Percentiles rank a stretch among this genome's conserved stretches.
These are phyloP conservation scores for Dinomys branickii DNA, from an alignment of 2,113 vertebrate species.

Conservation along the genomic window DNA sequence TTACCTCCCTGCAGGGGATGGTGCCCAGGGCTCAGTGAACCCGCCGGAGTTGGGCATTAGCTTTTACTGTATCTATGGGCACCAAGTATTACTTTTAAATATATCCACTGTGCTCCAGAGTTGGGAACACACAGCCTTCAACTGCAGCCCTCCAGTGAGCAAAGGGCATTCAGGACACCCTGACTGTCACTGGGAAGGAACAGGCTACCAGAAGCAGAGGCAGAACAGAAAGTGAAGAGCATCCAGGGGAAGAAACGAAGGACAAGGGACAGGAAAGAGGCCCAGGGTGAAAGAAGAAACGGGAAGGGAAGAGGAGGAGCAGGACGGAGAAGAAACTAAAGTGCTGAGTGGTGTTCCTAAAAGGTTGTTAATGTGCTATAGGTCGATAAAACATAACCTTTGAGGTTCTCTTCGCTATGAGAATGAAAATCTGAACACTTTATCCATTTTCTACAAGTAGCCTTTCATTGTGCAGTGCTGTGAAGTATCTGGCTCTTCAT, in stretches of 20 bases:
- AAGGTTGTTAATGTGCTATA: not conserved
- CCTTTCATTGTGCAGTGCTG: not conserved
- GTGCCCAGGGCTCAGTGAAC: rapidly evolving
- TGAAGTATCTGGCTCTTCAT: not conserved
- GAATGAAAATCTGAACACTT: not conserved
- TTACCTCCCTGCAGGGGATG: not conserved
- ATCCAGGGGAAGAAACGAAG: rapidly evolving
- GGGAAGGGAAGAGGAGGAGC: rapidly evolving
- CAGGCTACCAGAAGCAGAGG: rapidly evolving
- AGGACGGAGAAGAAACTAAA: not conserved
- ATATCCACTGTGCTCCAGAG: not conserved
- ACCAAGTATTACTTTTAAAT: not conserved
- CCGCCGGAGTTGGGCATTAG: not conserved
- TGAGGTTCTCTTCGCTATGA: not conserved
- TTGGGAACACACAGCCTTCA: not conserved
- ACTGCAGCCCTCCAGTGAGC: rapidly evolving
- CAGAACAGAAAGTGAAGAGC: too few species aligned
- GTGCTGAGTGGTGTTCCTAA: not conserved
- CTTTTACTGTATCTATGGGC: not conserved
- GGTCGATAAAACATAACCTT: not conserved
- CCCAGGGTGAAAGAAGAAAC: not conserved
- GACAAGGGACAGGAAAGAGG: not conserved
- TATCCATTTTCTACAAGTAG: not conserved
- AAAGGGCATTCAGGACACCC: not conserved
- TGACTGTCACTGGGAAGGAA: rapidly evolving